Base-by-base conservation (phyloP, 2,888 invertebrate species). In the Pollenia griseotomentosa region DNA sequence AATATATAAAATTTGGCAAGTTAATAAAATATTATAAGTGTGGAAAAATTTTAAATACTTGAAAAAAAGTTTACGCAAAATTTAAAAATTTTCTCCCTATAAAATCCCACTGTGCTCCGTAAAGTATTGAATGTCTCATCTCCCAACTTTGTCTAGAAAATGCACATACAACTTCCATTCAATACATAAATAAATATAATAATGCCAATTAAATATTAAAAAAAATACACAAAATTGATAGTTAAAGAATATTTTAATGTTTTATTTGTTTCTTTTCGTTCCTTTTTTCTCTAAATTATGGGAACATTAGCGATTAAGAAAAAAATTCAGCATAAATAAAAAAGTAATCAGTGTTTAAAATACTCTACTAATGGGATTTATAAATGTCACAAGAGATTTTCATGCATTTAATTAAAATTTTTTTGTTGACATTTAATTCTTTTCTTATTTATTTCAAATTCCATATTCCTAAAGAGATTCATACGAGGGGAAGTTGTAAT, bases 351-450 rank as follows among this genome's bases (percentile, higher is more conserved):
- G 81, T 87, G 84, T 79, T 87, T 84, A 78, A 84, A 87, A 84
- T 87, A 71, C 87, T 82, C 78, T 75, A 78, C 87, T 87, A 84
- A 87, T 87, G 87, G 87, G 84, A 84, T 84, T 84, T 87, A 87
- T 84, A 84, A 87, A 87, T 87, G 87, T 84, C 87, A 84, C 73
- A n/a, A 70, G 68, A 74, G 87, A 87, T 78, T 87, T 87, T 73
- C 53, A 65, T 86, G 61, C 68, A 83, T 70, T 83, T 83, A 83
- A 83, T 75, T 75, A 83, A 83, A 42, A 70, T 77, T 75, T 61
- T 68, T 61, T 74, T 23, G 46, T 57, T 42, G n/a, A 68, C 74
- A 74, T 59, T 23, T 19, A 23, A 33, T 51, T 48, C 11, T 63
- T 71, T 53, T 33, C 16, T 4, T 16, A 12, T 5, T 10, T 74